Conservation (phyloP, 2,888 invertebrate genomes). For the Liodrosophila aerea region DNA sequence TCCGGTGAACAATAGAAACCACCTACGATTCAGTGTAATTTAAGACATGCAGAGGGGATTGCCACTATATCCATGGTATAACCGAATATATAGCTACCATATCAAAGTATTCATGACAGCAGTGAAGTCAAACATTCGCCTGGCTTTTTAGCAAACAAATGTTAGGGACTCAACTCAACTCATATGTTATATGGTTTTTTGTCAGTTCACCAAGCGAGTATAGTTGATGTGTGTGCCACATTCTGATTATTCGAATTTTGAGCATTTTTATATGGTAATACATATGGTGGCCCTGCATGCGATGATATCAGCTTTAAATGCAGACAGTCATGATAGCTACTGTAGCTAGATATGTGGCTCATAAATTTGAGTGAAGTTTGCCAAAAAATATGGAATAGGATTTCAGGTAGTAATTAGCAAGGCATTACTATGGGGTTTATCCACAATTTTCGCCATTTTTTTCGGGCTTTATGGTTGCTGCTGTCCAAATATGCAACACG, state of each 20-base stretch:
- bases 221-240: constrained; percentile 50
- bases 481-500: constrained; percentile 3
- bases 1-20: constrained; percentile 21
- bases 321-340: constrained; percentile 33
- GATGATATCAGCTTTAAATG: constrained; percentile 43
- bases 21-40: constrained; percentile 49
- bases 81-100: constrained; percentile 1
- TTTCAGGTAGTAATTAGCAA: constrained; percentile 35
- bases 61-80: constrained; percentile 2
- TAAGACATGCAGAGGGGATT: constrained; percentile 48
- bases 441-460: constrained; percentile 5
- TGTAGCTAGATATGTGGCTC: constrained; percentile 3
- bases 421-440: constrained; percentile 37
- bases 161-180: constrained; percentile 20
- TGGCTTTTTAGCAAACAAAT: constrained; percentile 56
- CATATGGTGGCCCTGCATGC: constrained; percentile 52
- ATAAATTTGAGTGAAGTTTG: constrained; percentile 11
- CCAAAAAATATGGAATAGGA: neutral
- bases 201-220: constrained; percentile 38
- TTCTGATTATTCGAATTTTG: constrained; percentile 4
- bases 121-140: constrained; percentile 39
- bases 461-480: no score
- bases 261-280: constrained; percentile 34
- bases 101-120: constrained; percentile 13
- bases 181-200: constrained; percentile 49